Percentiles rank a stretch among this genome's conserved stretches.
Evolutionary conservation across 2,113 vertebrate genomes (phyloP).

Genomic region (Hemibagrus wyckioides): DNA sequence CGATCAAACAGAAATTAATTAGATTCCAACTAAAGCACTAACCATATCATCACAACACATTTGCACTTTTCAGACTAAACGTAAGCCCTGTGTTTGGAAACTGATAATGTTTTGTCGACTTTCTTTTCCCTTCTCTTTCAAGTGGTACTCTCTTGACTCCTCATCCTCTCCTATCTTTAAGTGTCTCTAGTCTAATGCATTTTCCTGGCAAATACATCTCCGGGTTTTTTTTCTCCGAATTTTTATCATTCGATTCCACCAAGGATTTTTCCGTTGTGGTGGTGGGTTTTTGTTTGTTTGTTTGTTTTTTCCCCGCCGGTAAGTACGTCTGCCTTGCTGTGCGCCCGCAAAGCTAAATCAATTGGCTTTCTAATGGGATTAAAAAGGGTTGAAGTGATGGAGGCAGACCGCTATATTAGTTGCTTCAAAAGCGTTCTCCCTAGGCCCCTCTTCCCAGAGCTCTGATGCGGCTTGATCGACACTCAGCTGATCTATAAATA

Average conservation of each 20-base stretch:
- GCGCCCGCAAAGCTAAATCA: conserved; percentile 64
- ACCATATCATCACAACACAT: conserved; percentile 41
- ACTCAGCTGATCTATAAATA: conserved; percentile 92
- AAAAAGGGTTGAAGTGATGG: conserved; percentile 68
- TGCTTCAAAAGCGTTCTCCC: conserved; percentile 67
- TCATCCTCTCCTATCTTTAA: conserved; percentile 30
- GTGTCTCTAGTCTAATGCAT: conserved; percentile 39
- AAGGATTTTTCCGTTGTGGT: conserved; percentile 45
- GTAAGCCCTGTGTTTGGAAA: conserved; percentile 16
- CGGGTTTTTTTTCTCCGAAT: conserved; percentile 18
- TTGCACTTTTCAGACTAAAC: conserved; percentile 26
- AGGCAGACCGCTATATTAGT: conserved; percentile 72
- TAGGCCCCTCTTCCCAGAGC: conserved; percentile 49
- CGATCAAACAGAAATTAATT: conserved; percentile 57
- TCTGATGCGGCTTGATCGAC: conserved; percentile 84
- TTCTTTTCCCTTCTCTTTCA: neutral
- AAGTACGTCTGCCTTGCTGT: conserved; percentile 29
- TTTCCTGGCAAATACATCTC: conserved; percentile 41
- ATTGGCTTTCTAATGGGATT: conserved; percentile 78
- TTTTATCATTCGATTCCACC: conserved; percentile 35
- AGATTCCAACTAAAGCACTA: conserved; percentile 46
- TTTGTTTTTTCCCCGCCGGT: conserved; percentile 3
- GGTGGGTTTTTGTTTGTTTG: neutral
- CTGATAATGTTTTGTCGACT: conserved; percentile 21
- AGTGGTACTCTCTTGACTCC: conserved; percentile 28